These are phyloP conservation scores for Potamilus streckersoni DNA, from an alignment of 1,140 invertebrate species.

Conservation along the genomic window DNA sequence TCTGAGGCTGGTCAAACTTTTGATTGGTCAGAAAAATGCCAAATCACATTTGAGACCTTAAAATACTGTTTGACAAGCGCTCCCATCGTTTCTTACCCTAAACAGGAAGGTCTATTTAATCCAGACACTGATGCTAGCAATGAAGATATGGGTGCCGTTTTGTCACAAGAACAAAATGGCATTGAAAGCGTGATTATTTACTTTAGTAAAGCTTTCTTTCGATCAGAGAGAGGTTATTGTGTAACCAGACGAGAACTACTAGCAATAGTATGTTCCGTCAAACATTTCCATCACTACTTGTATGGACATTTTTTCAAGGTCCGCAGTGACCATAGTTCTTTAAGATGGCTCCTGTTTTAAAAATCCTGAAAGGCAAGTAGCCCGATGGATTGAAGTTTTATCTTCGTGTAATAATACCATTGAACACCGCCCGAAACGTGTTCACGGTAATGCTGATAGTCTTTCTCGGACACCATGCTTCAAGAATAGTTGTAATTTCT, in stretches of 20 bases:
- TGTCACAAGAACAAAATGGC: conserved; percentile 8
- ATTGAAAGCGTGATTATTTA: conserved; percentile 10
- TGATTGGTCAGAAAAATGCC: neutral
- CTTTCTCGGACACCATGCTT: no score
- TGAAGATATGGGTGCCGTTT: neutral
- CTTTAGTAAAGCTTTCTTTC: neutral
- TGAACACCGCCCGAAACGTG: neutral
- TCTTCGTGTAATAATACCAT: conserved; percentile 1
- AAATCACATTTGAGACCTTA: no score
- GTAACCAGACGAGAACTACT: conserved; percentile 13
- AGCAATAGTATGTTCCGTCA: conserved; percentile 5
- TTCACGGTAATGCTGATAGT: no score
- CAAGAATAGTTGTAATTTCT: no score
- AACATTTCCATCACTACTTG: conserved; percentile 12
- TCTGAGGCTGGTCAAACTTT: neutral
- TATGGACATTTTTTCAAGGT: neutral
- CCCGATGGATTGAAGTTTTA: conserved; percentile 8
- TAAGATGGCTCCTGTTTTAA: no score
- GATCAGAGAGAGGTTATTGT: neutral
- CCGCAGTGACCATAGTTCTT: no score
- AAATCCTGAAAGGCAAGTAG: no score
- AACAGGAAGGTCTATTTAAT: no score
- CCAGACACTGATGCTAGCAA: no score
- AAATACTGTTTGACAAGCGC: no score
- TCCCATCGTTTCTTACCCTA: no score